Evolutionary conservation across 2,888 invertebrate genomes (phyloP).

Genomic region (Aphodius sticticus): DNA sequence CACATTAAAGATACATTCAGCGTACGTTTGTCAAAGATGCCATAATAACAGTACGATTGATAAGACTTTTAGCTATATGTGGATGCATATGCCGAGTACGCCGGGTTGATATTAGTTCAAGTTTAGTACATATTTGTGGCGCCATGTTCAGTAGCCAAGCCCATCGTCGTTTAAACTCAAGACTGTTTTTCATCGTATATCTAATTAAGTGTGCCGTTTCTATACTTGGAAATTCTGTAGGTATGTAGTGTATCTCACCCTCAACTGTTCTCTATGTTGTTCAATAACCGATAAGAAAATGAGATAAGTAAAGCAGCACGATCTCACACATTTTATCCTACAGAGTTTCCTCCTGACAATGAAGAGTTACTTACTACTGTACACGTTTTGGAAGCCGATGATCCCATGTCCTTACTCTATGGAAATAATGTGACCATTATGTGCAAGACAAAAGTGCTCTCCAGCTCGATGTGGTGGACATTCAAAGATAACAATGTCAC

Average conservation of each 20-base stretch:
- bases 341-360: constrained; percentile 42
- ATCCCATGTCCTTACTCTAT: constrained; percentile 54
- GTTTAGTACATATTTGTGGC: constrained; percentile 41
- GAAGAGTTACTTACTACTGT: constrained; percentile 55
- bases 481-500: constrained; percentile 66
- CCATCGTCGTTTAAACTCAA: constrained; percentile 54
- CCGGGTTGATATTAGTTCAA: not conserved
- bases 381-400: constrained; percentile 54
- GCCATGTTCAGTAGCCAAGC: constrained; percentile 60
- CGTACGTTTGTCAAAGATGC: not conserved
- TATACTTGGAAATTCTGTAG: constrained; percentile 52
- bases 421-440: constrained; percentile 64
- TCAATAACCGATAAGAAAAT: no score
- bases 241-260: constrained; percentile 43
- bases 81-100: not conserved
- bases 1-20: not conserved
- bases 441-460: constrained; percentile 63
- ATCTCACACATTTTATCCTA: constrained; percentile 10
- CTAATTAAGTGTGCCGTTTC: constrained; percentile 32
- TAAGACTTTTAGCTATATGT: constrained; percentile 4
- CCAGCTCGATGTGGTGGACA: constrained; percentile 67
- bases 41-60: not conserved
- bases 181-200: constrained; percentile 51
- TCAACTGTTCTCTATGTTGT: not conserved
- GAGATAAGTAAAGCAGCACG: no score